Evolutionary conservation across 2,888 invertebrate species (phyloP).

Genomic region (Rhingia campestris): DNA sequence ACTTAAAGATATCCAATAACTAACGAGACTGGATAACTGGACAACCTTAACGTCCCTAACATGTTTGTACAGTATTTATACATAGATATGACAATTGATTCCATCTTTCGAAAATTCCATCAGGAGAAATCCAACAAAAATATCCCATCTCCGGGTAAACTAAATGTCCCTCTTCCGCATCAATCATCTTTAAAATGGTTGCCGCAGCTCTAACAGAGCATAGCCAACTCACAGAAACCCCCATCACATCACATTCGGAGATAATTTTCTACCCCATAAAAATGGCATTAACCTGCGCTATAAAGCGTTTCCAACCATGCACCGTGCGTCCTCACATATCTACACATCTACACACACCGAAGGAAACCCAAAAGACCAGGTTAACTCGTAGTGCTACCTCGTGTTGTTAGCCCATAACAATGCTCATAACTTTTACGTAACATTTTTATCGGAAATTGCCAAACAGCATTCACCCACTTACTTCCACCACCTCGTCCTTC

Average conservation of each 20-base stretch:
- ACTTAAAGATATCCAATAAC: too few relatives aligned
- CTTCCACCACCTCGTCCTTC: conserved; percentile 37
- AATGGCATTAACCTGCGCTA: conserved; percentile 71
- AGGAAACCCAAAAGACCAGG: conserved; percentile 37
- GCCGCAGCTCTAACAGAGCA: background rate
- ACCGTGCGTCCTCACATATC: conserved; percentile 2
- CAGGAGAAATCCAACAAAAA: background rate
- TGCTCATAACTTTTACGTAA: conserved; percentile 74
- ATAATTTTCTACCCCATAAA: conserved; percentile 74
- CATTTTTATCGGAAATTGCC: conserved; percentile 75
- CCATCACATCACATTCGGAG: conserved; percentile 35
- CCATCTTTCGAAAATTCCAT: too few relatives aligned
- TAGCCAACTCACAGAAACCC: conserved; percentile 9
- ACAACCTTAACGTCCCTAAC: too few relatives aligned
- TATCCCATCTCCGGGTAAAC: conserved; percentile 7
- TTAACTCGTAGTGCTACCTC: conserved; percentile 69
- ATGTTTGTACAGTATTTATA: too few relatives aligned
- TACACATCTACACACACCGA: conserved; percentile 18
- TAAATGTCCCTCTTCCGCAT: conserved; percentile 52
- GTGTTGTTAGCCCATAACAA: conserved; percentile 74
- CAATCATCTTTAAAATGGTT: conserved; percentile 59
- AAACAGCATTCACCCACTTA: conserved; percentile 73
- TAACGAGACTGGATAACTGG: too few relatives aligned
- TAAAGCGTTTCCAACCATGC: conserved; percentile 65
- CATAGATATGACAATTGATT: too few relatives aligned